Evolutionary conservation across 2,113 vertebrate genomes (phyloP), one percentile per base, ranked within the genome.

Genomic region (Lutjanus erythropterus): DNA sequence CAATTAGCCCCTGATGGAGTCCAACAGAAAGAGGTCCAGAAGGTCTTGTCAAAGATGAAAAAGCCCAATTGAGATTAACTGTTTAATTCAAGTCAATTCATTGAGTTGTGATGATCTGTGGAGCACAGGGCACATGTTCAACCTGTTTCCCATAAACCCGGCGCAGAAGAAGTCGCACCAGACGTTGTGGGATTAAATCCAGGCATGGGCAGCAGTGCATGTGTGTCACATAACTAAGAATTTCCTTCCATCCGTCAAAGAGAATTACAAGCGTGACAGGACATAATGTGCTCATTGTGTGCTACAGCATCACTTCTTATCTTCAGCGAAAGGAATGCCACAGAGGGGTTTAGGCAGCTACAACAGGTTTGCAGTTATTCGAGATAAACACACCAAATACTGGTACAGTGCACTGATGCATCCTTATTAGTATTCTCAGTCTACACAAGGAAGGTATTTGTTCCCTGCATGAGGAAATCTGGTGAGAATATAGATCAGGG

Each of bases 231-330:
- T 86, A 80, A 86, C 7, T 6, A 81, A 83, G 77, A 76, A 83
- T 84, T 84, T 87, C 73, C 84, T 64, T 73, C 66, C 60, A 74
- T 78, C 75, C 55, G 23, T 91, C 87, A 89, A 85, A 87, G 58
- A 23, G 69, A 87, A 80, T 80, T 74, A 82, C 27, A 61, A 70
- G 70, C 42, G 41, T 85, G 71, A 87, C 33, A 8, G 64, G 35
- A 81, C 77, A 88, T 81, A 87, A 81, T 72, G 88, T 62, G 61
- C 66, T 49, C 85, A 75, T 77, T 87, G 76, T 86, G 62, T 44
- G 76, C 55, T 11, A 62, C 61, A 41, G 76, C 64, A 86, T 71
- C 64, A 55, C 79, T 64, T 83, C 71, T 78, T 72, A 79, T 78
- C 73, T 56, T 14, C 27, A 44, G 69, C 19, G 6, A 71, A 33